Base-by-base conservation (phyloP, 2,888 invertebrate genomes). In the Pyrgus malvae region DNA sequence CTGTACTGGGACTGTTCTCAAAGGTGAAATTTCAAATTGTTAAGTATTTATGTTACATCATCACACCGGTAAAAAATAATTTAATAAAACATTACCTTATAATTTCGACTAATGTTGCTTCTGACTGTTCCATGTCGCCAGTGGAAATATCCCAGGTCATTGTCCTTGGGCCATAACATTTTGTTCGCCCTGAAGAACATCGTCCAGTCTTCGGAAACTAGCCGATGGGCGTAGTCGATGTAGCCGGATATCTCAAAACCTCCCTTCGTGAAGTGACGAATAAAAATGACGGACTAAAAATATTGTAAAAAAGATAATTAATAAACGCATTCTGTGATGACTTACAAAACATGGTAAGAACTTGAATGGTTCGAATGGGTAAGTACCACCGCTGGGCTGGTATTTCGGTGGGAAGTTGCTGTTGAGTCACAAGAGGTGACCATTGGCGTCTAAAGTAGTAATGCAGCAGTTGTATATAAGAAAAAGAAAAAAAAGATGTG, bases 241-340 rank as follows among this genome's bases (percentile, higher is more conserved):
- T 96, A 97, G 1, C 95, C 96, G 0, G 97, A 97, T 56, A 97
- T 92, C 74, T 97, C 96, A 62, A 94, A 94, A 1, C 95, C 95
- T 3, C 92, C 91, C 57, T 90, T 92, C 7, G 93, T 94, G 57
- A 91, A 91, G 70, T 93, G 92, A 6, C 95, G 91, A 3, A 97
- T 76, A 72, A 96, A 97, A 57, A 97, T 94, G 44, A 97, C 96
- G 0, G 95, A 94, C 92, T 94, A 61, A n/a, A 37, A 8, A 23
- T 37, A 11, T 11, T 11, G 11, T n/a, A n/a, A 6, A 2, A 2
- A 5, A n/a, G 2, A n/a, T 0, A 11, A 29, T 29, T 8, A 25
- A 6, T 25, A 25, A 25, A 25, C 6, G 25, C 4, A n/a, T n/a
- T n/a, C n/a, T n/a, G n/a, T n/a, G n/a, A n/a, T n/a, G n/a, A n/a